A percentile compares a stretch with the other conserved stretches of the same genome.
These are phyloP conservation scores for Drosophila sp. DNA, from an alignment of 1,140 invertebrate genomes.

Conservation along the genomic window DNA sequence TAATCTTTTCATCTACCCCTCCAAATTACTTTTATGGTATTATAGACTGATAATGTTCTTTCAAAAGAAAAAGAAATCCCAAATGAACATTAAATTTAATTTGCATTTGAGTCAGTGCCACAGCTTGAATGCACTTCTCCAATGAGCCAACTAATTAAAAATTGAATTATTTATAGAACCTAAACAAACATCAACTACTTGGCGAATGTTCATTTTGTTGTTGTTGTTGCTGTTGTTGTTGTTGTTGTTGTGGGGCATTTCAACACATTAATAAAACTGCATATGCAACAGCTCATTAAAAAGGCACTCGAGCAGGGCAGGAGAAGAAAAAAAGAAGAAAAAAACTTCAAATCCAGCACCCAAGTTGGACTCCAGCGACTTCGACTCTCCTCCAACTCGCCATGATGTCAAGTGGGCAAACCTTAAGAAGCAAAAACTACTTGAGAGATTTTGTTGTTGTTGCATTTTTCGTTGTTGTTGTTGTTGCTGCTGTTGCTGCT, in stretches of 20 bases:
- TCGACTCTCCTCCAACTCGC: slow-evolving; percentile 3
- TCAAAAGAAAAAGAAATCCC: too few relatives aligned
- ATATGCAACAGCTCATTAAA: slow-evolving; percentile 80
- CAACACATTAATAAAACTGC: slow-evolving; percentile 78
- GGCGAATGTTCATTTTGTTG: slow-evolving; percentile 40
- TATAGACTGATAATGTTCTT: neutral
- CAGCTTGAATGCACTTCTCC: neutral
- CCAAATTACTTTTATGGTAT: neutral
- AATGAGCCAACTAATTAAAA: slow-evolving; percentile 42
- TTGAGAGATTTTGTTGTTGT: slow-evolving; percentile 41
- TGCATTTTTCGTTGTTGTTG: slow-evolving; percentile 1
- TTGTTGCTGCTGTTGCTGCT: slow-evolving; percentile 25
- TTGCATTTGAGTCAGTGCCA: slow-evolving; percentile 1
- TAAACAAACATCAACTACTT: slow-evolving; percentile 31
- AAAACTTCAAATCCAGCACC: slow-evolving; percentile 6
- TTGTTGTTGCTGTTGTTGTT: slow-evolving; percentile 23
- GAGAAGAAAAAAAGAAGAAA: neutral
- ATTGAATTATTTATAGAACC: slow-evolving; percentile 43
- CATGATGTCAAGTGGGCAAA: slow-evolving; percentile 45
- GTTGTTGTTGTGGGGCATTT: slow-evolving; percentile 46
- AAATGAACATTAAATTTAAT: neutral
- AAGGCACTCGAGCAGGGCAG: slow-evolving; percentile 60
- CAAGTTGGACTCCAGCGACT: slow-evolving; percentile 6
- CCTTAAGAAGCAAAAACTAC: slow-evolving; percentile 49
- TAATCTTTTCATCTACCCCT: too few relatives aligned